phyloP scores from a whole-genome alignment of 2,113 vertebrate genomes.

The Lophius piscatorius region DNA sequence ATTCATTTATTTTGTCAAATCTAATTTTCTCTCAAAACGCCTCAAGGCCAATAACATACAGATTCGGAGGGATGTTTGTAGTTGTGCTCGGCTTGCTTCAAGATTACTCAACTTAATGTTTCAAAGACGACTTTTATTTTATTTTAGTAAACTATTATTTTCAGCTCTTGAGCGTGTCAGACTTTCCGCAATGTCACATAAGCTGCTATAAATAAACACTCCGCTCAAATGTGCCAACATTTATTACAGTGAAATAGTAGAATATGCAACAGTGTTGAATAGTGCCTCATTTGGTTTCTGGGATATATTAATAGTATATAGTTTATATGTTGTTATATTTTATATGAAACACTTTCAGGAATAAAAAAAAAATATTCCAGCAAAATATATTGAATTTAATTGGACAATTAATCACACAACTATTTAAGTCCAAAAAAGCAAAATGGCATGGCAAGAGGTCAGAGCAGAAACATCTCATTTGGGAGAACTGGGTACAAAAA shows the following conservation, averaged over 20 bases:
- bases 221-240: background rate
- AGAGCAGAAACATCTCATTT: conserved; percentile 2
- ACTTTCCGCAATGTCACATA: conserved; percentile 24
- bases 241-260: background rate
- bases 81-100: conserved; percentile 54
- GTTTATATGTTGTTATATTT: background rate
- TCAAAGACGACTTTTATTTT: conserved; percentile 57
- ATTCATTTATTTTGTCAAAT: conserved; percentile 75
- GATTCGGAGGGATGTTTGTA: conserved; percentile 55
- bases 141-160: too few relatives aligned
- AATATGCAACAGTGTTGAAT: background rate
- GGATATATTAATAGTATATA: background rate
- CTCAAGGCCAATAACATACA: conserved; percentile 51
- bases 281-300: background rate
- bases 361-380: background rate
- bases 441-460: background rate
- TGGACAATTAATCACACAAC: too few relatives aligned
- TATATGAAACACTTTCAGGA: background rate
- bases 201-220: conserved; percentile 26
- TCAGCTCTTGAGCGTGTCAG: conserved; percentile 14
- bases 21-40: conserved; percentile 58
- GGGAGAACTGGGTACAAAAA: conserved; percentile 16
- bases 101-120: conserved; percentile 36
- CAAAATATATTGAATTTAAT: background rate
- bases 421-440: background rate